Percentiles rank a stretch among this genome's conserved stretches.
Conservation (phyloP, 2,888 invertebrate genomes). For the Mesoligia furuncula region DNA sequence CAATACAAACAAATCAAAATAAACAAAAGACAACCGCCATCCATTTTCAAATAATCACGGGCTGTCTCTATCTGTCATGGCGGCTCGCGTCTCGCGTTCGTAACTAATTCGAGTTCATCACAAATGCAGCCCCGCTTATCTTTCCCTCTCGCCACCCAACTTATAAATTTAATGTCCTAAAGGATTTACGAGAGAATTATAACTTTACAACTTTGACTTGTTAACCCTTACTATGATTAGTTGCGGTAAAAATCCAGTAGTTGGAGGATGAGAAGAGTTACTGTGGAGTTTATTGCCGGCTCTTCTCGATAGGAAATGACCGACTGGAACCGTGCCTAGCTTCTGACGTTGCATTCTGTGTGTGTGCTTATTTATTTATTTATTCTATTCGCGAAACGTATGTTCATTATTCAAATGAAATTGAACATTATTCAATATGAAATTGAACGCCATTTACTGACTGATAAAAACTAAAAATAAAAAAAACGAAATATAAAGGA, state of each 20-base stretch:
- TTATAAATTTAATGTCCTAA: constrained; percentile 85
- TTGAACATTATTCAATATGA: background rate
- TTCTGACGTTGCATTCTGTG: background rate
- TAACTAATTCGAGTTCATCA: constrained; percentile 78
- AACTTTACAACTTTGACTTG: constrained; percentile 78
- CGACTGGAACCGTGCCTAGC: background rate
- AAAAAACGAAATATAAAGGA: background rate
- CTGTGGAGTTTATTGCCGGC: too few relatives aligned
- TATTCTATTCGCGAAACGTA: too few relatives aligned
- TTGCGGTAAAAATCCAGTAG: background rate
- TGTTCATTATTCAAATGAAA: background rate
- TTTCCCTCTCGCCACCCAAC: constrained; percentile 77
- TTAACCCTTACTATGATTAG: constrained; percentile 55
- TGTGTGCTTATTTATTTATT: background rate
- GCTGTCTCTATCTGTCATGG: constrained; percentile 37
- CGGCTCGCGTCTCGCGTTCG: constrained; percentile 52
- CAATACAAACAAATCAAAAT: constrained; percentile 8
- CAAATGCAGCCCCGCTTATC: constrained; percentile 83
- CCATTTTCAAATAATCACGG: constrained; percentile 40
- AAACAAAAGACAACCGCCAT: constrained; percentile 5
- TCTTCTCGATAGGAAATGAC: background rate
- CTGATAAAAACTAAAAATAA: too few relatives aligned
- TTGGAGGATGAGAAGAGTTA: background rate
- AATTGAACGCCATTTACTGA: background rate
- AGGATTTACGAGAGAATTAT: constrained; percentile 84